Base-by-base conservation (phyloP, 2,113 vertebrate genomes). In the Polypterus bichir region DNA sequence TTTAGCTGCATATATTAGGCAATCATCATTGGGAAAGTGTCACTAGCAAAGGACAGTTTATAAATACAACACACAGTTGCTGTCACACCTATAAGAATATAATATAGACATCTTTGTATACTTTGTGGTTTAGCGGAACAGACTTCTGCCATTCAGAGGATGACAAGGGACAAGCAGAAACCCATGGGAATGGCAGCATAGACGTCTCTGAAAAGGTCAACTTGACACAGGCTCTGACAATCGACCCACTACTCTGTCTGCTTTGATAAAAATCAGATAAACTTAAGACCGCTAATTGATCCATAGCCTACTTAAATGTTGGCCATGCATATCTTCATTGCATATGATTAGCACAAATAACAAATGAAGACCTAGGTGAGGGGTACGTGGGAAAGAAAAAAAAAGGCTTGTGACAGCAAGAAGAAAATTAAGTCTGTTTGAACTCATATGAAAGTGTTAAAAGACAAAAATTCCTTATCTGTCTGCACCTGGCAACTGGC, bases 221-320 rank as follows among this genome's bases (percentile, higher is more conserved):
- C 94, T 97, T 98, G 96, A 98, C 89, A 92, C 82, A 87, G 89
- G 88, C 93, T 92, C 87, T 90, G 87, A 92, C 88, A 89, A 97
- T 97, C 94, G 93, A 97, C 92, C 92, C 88, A 84, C 87, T 83
- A 89, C 90, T 90, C 87, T 92, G 91, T 95, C 92, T 88, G 86
- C 88, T 89, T 89, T 95, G 94, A 95, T 97, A 94, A 96, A 97
- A 97, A 96, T 97, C 94, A 94, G 94, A 97, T 97, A 94, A 94
- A 96, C 92, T 91, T 96, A 96, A 97, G 92, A 92, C 92, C 76
- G 77, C 86, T 89, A 88, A 89, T 89, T 89, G 88, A 89, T 89
- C 87, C 80, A 82, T 85, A 87, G 86, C 85, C 86, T 83, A 85
- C 85, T 89, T 89, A 90, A 89, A 90, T 88, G 88, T 90, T 90